Base-by-base conservation (phyloP, 2,113 vertebrate species). In the Nothobranchius furzeri region DNA sequence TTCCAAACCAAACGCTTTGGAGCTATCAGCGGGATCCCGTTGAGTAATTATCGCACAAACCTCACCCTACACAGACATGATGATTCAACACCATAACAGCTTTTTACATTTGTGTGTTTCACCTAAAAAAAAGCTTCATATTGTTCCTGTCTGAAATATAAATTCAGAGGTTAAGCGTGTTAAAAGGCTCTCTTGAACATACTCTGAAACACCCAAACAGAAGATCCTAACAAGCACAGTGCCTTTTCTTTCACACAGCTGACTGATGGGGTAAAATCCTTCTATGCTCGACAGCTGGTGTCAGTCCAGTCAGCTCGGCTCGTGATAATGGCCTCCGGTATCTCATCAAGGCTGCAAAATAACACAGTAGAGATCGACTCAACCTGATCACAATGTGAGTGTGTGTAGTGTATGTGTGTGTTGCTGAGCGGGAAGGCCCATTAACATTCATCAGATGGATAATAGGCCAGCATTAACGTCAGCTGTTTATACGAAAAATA, bases 361-460 rank as follows among this genome's bases (percentile, higher is more conserved):
- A 85, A 82, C 64, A 70, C 69, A 75, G 72, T 40, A 35, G 62
- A 76, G 70, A 82, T 70, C 73, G 68, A 81, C 76, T 87, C 73
- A 78, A 67, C 73, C 67, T 66, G 59, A 81, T 81, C 77, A 48
- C 9, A 75, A 66, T 64, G 73, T 47, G 51, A 75, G 64, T 53
- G 53, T 12, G 59, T 47, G 36, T 58, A 68, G 68, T 20, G 42
- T 56, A 42, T 61, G 62, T 47, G 62, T 63, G 69, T 13, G 36
- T 70, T 52, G 63, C 54, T 64, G 79, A 72, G 81, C 42, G 57
- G 69, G 74, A 81, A 84, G 62, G 61, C 0, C 79, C 82, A 88
- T 89, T 85, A 90, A 83, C 85, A 87, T 89, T 87, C 82, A 85
- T 89, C 87, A 89, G 64, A 40, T 45, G 70, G 68, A 89, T 85